Evolutionary conservation across 35 echinoderm and acorn worm genomes (phyloP), one percentile per base, ranked within the genome.

Genomic region (Lytechinus pictus): DNA sequence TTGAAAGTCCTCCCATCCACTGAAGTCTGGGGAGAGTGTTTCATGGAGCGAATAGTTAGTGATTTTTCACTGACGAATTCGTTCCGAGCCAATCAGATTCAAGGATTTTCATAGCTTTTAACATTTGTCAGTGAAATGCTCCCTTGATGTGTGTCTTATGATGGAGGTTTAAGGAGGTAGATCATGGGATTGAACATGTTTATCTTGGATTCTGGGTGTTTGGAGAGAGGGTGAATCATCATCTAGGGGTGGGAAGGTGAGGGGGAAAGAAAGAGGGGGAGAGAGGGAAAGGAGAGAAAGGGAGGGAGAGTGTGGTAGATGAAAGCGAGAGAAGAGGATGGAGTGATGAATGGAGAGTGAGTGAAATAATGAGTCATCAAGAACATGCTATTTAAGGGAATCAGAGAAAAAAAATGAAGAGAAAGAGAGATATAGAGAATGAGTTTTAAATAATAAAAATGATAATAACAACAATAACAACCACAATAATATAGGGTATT

Each of bases 121-220:
- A 44, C 33, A 44, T 44, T 44, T 44, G 33, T 44, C 33, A 44
- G 33, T 1, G 33, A 44, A 44, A 44, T 44, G 33, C 33, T 44
- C 33, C 33, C 33, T 44, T 44, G 33, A 44, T 44, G 2, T 44
- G 1, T 79, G 66, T 79, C 66, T 79, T 79, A 24, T n/a, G 66
- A 79, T 4, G 66, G 4, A 79, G 66, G 6, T 7, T 16, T 4
- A 79, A 79, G 66, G 3, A n/a, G 66, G 66, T 79, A 79, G 66
- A 79, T 79, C 66, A 79, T 79, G 66, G 19, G 66, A 16, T 79
- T 79, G 24, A 5, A 16, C 66, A n/a, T 79, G 66, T 79, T 79
- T 79, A 79, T 79, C 16, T 79, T 24, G 88, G 88, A 90, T 90
- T 44, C 29, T 90, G 88, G 88, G 88, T 44, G 88, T 52, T 14